Percentiles rank a stretch among this genome's conserved stretches.
phyloP scores from a whole-genome alignment of 2,797 vertebrate genomes.

The Rhodeus uyekii region DNA sequence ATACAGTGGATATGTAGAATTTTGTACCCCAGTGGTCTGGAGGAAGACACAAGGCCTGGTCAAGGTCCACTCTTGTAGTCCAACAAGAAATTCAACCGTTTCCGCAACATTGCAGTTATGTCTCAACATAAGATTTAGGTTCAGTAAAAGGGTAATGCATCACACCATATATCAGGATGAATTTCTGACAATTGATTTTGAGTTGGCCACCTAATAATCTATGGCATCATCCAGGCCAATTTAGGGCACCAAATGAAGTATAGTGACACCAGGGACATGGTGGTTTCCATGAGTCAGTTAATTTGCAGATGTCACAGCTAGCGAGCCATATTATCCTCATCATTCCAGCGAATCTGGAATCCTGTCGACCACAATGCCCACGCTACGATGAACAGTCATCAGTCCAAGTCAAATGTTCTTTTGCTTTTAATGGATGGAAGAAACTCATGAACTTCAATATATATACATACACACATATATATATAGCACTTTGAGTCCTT shows the following conservation, averaged over 20 bases:
- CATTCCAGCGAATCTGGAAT: too few relatives aligned
- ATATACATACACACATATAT: neutral
- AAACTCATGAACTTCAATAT: neutral
- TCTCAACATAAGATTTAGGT: neutral
- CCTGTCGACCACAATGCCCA: neutral
- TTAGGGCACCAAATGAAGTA: constrained; percentile 8
- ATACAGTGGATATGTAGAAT: neutral
- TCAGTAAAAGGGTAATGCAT: neutral
- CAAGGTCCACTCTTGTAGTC: neutral
- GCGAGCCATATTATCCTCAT: neutral
- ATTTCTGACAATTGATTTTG: constrained; percentile 10
- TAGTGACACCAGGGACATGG: neutral
- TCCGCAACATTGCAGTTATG: neutral
- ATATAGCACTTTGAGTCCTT: too few relatives aligned
- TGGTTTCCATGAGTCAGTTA: neutral
- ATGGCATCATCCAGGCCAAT: neutral
- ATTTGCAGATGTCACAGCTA: constrained; percentile 23
- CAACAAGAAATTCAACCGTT: neutral
- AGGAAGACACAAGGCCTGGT: neutral
- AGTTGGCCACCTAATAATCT: constrained; percentile 11
- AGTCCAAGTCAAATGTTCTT: neutral
- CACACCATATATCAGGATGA: neutral
- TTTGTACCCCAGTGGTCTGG: too few relatives aligned
- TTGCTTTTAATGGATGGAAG: neutral
- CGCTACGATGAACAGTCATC: neutral